Percentiles rank a stretch among this genome's conserved stretches.
These are phyloP conservation scores for Chiridota heheva DNA, from an alignment of 35 echinoderm and acorn worm genomes.

Conservation along the genomic window DNA sequence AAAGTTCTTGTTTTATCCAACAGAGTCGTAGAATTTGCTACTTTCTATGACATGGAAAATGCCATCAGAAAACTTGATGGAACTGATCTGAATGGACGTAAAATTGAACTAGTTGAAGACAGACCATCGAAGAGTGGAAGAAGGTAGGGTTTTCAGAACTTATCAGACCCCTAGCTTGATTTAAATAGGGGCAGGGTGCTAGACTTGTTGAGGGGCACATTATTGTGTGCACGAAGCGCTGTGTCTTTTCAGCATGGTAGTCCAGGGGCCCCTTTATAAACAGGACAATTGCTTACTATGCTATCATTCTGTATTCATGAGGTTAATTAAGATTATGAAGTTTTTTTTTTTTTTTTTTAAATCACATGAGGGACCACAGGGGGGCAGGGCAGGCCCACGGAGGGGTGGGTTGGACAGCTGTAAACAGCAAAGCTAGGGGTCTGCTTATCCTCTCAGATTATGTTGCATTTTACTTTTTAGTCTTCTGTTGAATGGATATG, in stretches of 20 bases:
- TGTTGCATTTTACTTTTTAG: too few relatives aligned
- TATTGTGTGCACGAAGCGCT: neutral
- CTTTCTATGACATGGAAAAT: slow-evolving; percentile 87
- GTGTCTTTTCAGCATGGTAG: neutral
- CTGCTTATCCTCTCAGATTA: too few relatives aligned
- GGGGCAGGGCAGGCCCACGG: too few relatives aligned
- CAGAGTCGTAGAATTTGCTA: slow-evolving; percentile 98
- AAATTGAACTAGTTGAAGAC: slow-evolving; percentile 79
- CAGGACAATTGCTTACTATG: too few relatives aligned
- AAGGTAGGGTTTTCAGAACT: neutral
- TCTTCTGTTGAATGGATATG: too few relatives aligned
- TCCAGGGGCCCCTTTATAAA: too few relatives aligned
- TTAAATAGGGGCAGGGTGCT: neutral
- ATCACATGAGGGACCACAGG: too few relatives aligned
- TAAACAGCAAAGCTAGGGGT: too few relatives aligned
- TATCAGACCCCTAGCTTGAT: neutral
- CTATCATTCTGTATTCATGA: too few relatives aligned
- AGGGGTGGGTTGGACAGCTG: too few relatives aligned
- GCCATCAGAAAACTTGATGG: slow-evolving; percentile 87
- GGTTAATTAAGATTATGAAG: too few relatives aligned
- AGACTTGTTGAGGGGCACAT: neutral
- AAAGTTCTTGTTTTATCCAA: neutral
- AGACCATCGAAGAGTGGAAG: slow-evolving; percentile 36
- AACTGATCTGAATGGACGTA: slow-evolving; percentile 85
- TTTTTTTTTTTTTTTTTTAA: neutral